Evolutionary conservation across 2,113 vertebrate genomes (phyloP), one percentile per base, ranked within the genome.

Genomic region (Bagarius yarrelli): DNA sequence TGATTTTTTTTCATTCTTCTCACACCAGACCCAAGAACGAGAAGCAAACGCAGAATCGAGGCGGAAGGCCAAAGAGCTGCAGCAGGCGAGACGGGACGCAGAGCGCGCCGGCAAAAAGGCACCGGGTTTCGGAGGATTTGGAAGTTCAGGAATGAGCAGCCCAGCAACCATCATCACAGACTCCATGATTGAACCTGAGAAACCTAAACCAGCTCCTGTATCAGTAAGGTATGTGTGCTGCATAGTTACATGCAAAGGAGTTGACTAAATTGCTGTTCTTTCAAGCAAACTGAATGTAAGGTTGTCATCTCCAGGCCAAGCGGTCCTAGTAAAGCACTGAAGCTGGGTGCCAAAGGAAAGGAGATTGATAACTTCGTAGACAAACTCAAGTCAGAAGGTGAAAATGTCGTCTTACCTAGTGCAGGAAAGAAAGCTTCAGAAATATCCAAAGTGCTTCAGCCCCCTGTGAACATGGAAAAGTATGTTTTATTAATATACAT

Each of bases 331-430:
- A 98, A 97, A 90, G 98, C 98, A 83, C 92, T 99, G 87, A 99
- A 99, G 88, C 95, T 99, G 3, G 96, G 97, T 0, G 95, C 95
- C 32, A 97, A 96, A 91, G 98, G 98, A 83, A 99, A 99, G 86
- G 98, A 99, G 86, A 96, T 99, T 80, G 97, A 99, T 89, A 96
- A 98, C 89, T 99, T 99, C 55, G 98, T 99, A 61, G 97, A 99
- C 91, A 99, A 99, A 88, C 93, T 99, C 70, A 99, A 98, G 85
- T 96, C 91, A 0, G 98, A 99, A 92, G 98, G 98, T 27, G 98
- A 99, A 87, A 96, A 92, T 18, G 92, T 97, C 77, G 91, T 97
- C 87, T 90, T 93, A 76, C 89, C 96, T 0, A 88, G 83, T 63
- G 79, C 93, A 75, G 95, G 96, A 74, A 98, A 95, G 86, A 95